Evolutionary conservation across 2,797 vertebrate genomes (phyloP).

Genomic region (Oryzias sinensis): DNA sequence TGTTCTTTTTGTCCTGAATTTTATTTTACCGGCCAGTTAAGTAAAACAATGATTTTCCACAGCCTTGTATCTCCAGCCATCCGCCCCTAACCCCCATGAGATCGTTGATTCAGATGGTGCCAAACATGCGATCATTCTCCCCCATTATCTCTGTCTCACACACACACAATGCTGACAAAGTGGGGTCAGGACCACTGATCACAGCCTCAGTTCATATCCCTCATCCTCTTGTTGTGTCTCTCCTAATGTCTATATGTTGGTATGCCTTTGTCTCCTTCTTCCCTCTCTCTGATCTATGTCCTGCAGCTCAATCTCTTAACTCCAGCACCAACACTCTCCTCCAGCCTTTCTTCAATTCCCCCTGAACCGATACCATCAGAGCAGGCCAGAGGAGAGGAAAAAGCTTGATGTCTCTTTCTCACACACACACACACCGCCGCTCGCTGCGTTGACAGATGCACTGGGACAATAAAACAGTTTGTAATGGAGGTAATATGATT

Average conservation of each 20-base stretch:
- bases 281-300: constrained; percentile 55
- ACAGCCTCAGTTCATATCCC: constrained; percentile 42
- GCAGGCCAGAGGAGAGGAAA: constrained; percentile 53
- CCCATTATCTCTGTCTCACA: constrained; percentile 43
- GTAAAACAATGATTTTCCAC: constrained; percentile 3
- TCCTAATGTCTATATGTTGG: constrained; percentile 71
- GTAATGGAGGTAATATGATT: constrained; percentile 99
- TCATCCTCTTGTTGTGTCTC: constrained; percentile 70
- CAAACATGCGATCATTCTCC: constrained; percentile 35
- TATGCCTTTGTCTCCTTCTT: constrained; percentile 76
- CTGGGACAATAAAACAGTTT: constrained; percentile 91
- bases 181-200: constrained; percentile 65
- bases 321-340: constrained; percentile 81
- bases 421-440: constrained; percentile 49
- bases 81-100: constrained; percentile 26
- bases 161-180: constrained; percentile 63
- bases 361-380: constrained; percentile 93
- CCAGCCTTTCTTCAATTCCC: constrained; percentile 92
- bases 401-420: constrained; percentile 15
- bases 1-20: background rate
- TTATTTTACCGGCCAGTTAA: background rate
- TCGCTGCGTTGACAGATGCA: constrained; percentile 85
- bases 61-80: constrained; percentile 6
- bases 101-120: constrained; percentile 37
- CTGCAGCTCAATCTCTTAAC: constrained; percentile 62